Evolutionary conservation across 2,797 vertebrate species (phyloP).

Genomic region (Acipenser ruthenus): DNA sequence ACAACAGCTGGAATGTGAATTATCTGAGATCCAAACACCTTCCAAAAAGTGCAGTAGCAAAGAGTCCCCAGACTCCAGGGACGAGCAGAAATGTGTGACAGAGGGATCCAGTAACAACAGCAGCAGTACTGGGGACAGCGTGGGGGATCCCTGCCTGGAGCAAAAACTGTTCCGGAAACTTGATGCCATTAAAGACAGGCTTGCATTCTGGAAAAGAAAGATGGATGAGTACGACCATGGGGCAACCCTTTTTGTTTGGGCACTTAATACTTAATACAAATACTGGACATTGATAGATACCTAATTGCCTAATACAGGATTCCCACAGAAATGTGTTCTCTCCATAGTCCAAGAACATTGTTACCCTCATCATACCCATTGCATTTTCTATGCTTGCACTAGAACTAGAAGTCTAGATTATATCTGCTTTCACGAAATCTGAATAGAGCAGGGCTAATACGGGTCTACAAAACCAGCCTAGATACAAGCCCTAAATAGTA

Average conservation of each 20-base stretch:
- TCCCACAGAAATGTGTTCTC: no score
- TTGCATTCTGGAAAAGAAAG: conserved; percentile 56
- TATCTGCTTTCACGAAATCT: no score
- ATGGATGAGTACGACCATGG: conserved; percentile 52
- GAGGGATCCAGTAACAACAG: conserved; percentile 23
- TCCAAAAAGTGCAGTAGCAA: conserved; percentile 31
- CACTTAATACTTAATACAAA: no score
- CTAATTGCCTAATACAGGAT: no score
- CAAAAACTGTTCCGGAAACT: conserved; percentile 55
- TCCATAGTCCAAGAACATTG: no score
- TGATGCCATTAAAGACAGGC: conserved; percentile 51
- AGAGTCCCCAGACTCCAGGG: conserved; percentile 12
- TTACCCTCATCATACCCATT: no score
- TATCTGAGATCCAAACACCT: conserved; percentile 36
- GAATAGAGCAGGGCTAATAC: no score
- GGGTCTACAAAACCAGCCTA: background rate
- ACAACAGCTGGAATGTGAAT: conserved; percentile 60
- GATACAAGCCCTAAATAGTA: background rate
- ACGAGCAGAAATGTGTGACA: background rate
- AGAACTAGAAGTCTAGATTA: no score
- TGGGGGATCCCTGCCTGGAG: conserved; percentile 38
- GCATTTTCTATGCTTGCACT: no score
- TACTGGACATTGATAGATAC: no score
- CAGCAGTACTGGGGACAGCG: conserved; percentile 22
- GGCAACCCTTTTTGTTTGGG: background rate